Percentiles rank a stretch among this genome's conserved stretches.
Conservation (phyloP, 1,140 invertebrate genomes). For the Eulimnadia texana region DNA sequence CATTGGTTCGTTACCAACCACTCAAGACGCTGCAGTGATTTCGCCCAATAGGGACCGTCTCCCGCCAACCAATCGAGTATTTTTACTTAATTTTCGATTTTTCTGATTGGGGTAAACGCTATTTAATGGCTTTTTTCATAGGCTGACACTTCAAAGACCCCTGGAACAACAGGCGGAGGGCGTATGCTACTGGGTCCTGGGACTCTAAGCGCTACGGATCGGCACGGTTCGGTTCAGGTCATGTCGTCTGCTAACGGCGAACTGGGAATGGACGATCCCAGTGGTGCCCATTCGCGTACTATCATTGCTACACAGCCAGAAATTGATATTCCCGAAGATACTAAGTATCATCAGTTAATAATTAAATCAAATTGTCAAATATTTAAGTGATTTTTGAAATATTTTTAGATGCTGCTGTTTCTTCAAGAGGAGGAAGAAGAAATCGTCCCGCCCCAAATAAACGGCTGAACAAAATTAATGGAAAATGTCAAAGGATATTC, state of each 20-base stretch:
- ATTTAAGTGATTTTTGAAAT: neutral
- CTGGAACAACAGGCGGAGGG: conserved; percentile 27
- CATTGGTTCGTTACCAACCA: conserved; percentile 65
- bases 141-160: conserved; percentile 36
- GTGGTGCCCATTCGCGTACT: conserved; percentile 88
- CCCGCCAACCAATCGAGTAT: conserved; percentile 63
- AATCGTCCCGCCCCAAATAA: conserved; percentile 67
- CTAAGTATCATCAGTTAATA: conserved; percentile 53
- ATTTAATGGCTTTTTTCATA: neutral
- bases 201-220: conserved; percentile 62
- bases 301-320: conserved; percentile 85
- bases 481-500: too few relatives aligned
- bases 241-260: conserved; percentile 94
- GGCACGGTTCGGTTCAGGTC: conserved; percentile 89
- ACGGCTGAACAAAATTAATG: too few relatives aligned
- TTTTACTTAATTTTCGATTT: neutral
- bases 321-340: conserved; percentile 81
- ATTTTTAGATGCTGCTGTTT: conserved; percentile 84
- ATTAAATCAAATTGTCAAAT: neutral
- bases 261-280: conserved; percentile 84
- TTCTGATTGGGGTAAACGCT: neutral
- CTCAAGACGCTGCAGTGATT: conserved; percentile 64
- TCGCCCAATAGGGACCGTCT: conserved; percentile 76
- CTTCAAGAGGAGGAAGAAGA: conserved; percentile 94
- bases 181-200: conserved; percentile 26